Evolutionary conservation across 2,797 vertebrate genomes (phyloP), one percentile per base, ranked within the genome.

Genomic region (Margarornis squamiger): DNA sequence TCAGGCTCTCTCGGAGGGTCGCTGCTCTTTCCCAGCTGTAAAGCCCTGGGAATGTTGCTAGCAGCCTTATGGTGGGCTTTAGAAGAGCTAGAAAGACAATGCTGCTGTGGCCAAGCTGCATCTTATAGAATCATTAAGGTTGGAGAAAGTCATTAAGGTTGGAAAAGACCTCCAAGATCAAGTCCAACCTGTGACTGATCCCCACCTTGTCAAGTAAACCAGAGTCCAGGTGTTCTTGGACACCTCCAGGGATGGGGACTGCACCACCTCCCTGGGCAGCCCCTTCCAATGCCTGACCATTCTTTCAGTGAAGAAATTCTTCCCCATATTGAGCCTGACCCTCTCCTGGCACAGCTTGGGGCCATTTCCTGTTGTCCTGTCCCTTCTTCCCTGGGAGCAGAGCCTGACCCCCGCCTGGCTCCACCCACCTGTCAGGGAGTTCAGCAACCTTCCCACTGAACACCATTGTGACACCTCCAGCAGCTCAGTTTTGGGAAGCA

Each of bases 21-120:
- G 1, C 49, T 90, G 87, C 87, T 92, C 68, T 91, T 97, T 96
- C 93, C 92, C 92, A 93, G 80, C 86, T 96, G 86, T 51, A 81
- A 83, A 96, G 58, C 59, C 85, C 54, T 84, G 78, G 78, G 89
- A 96, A 91, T 36, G 24, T 13, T 7, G 2, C 77, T 81, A 73
- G 68, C 6, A 5, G 86, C 52, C 58, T 66, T 66, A 9, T 5
- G 20, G 58, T 77, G 52, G 76, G 54, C 71, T 90, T 93, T 30
- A 61, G 86, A 77, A 90, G 78, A 81, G 67, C 17, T 66, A 65
- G 65, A 77, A 88, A 86, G 74, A 83, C 6, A 21, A 38, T 9
- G 27, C 52, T 15, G 10, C 5, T 11, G 54, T 43, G 54, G 43
- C 13, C 66, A 83, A 76, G 48, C 10, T 41, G 46, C 8, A 8